A percentile compares a stretch with the other conserved stretches of the same genome.
phyloP scores from a whole-genome alignment of 2,888 invertebrate genomes.

The Spilosoma lubricipeda region DNA sequence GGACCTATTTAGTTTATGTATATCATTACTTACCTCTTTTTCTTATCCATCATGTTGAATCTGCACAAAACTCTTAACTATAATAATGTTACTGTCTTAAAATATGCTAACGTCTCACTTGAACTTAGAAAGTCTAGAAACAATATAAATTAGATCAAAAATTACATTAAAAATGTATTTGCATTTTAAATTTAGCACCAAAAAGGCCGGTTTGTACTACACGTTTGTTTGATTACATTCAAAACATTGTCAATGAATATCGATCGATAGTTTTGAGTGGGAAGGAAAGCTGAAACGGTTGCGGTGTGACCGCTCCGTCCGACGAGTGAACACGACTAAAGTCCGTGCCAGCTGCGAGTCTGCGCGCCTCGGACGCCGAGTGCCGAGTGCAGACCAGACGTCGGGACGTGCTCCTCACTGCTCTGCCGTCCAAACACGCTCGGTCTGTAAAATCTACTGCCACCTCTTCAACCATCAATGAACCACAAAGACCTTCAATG shows the following conservation, averaged over 20 bases:
- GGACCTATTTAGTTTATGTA: background rate
- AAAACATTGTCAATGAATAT: slow-evolving; percentile 67
- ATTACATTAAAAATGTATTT: slow-evolving; percentile 25
- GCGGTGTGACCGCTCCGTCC: slow-evolving; percentile 39
- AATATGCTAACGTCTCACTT: slow-evolving; percentile 27
- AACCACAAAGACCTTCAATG: slow-evolving; percentile 58
- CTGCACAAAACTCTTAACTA: slow-evolving; percentile 30
- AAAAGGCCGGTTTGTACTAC: slow-evolving; percentile 57
- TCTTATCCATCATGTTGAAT: slow-evolving; percentile 70
- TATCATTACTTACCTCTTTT: slow-evolving; percentile 60
- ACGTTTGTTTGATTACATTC: slow-evolving; percentile 48
- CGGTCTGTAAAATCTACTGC: slow-evolving; percentile 18
- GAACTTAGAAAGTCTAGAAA: slow-evolving; percentile 21
- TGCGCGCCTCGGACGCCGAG: slow-evolving; percentile 3
- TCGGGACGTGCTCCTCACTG: background rate
- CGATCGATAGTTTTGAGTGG: slow-evolving; percentile 56
- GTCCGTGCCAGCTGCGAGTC: slow-evolving; percentile 33
- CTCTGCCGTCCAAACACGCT: background rate
- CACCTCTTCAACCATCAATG: slow-evolving; percentile 59
- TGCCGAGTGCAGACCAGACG: background rate
- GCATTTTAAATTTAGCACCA: slow-evolving; percentile 47
- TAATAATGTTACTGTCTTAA: slow-evolving; percentile 36
- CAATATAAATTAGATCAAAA: slow-evolving; percentile 21
- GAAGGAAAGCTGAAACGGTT: slow-evolving; percentile 23
- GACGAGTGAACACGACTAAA: slow-evolving; percentile 45